A percentile compares a stretch with the other conserved stretches of the same genome.
phyloP scores from a whole-genome alignment of 1,140 invertebrate genomes.

The Venustaconcha ellipsiformis region DNA sequence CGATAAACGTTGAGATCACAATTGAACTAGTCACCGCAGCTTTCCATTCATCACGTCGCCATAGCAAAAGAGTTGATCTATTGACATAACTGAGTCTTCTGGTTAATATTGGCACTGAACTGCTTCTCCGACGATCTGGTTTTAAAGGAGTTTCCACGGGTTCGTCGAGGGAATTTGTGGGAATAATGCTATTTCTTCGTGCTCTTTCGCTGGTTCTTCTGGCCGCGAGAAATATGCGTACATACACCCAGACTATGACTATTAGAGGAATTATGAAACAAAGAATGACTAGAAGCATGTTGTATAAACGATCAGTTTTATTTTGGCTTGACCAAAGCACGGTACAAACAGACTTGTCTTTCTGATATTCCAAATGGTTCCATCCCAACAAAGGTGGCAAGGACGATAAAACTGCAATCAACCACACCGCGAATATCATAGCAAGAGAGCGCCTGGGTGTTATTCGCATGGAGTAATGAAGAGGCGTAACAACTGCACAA shows the following conservation, averaged over 20 bases:
- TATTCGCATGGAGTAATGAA: conserved; percentile 74
- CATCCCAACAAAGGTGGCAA: conserved; percentile 60
- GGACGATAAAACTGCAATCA: conserved; percentile 56
- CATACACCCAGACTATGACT: conserved; percentile 79
- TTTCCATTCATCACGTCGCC: conserved; percentile 72
- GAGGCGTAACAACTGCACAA: conserved; percentile 76
- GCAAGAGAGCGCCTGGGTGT: conserved; percentile 79
- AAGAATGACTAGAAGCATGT: conserved; percentile 51
- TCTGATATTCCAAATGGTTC: conserved; percentile 60
- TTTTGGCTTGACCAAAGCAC: conserved; percentile 52
- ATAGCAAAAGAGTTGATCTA: conserved; percentile 43
- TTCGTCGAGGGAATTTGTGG: conserved; percentile 38
- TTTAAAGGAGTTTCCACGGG: conserved; percentile 41
- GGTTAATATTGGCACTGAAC: conserved; percentile 51
- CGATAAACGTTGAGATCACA: conserved; percentile 72
- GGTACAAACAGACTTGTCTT: conserved; percentile 59
- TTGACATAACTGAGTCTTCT: conserved; percentile 58
- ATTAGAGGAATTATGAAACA: conserved; percentile 77
- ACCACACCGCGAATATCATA: conserved; percentile 79
- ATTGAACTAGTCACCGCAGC: conserved; percentile 73
- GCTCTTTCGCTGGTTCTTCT: conserved; percentile 79
- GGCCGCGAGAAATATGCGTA: conserved; percentile 80
- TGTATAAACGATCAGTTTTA: conserved; percentile 51
- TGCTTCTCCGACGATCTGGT: conserved; percentile 51
- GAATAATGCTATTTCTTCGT: conserved; percentile 75